Evolutionary conservation across 2,888 invertebrate genomes (phyloP), one percentile per base, ranked within the genome.

Genomic region (Trisateles emortualis): DNA sequence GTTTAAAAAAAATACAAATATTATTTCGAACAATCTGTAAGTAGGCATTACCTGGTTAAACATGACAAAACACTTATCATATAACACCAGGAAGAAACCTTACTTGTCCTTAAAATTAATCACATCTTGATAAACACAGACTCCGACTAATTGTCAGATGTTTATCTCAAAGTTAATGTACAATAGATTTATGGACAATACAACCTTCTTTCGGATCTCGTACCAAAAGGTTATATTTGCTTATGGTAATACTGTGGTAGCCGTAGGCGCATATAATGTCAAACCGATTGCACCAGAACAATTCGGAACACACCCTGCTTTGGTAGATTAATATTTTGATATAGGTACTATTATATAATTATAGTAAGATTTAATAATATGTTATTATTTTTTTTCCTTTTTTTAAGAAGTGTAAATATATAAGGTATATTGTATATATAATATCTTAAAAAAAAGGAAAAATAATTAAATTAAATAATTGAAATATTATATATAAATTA

Each of bases 261-360:
- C 55, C 53, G 48, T 41, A 32, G 39, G 24, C 24, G 17, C 47
- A 24, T 16, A 30, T 52, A 59, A 66, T 66, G 56, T 49, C 54
- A 47, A 26, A 9, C 4, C 22, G 17, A 42, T 43, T 55, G 38
- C 52, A 52, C 38, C 6, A 52, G 32, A 41, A 45, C 41, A 24
- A 57, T 57, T 58, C 51, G 45, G 43, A 39, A 43, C 40, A 26
- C 33, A 42, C 40, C 40, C 26, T 38, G 2, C 19, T 50, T n/a
- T n/a, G 0, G 41, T 38, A 39, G 40, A 56, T 53, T 52, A 52
- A 49, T 47, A 39, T 36, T 26, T 11, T n/a, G 26, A 43, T n/a
- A n/a, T n/a, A n/a, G n/a, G n/a, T n/a, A n/a, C n/a, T n/a, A n/a
- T n/a, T n/a, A n/a, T n/a, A n/a, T n/a, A n/a, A n/a, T n/a, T n/a